Base-by-base conservation (phyloP, 2,113 vertebrate species). In the Nothocercus julius region DNA sequence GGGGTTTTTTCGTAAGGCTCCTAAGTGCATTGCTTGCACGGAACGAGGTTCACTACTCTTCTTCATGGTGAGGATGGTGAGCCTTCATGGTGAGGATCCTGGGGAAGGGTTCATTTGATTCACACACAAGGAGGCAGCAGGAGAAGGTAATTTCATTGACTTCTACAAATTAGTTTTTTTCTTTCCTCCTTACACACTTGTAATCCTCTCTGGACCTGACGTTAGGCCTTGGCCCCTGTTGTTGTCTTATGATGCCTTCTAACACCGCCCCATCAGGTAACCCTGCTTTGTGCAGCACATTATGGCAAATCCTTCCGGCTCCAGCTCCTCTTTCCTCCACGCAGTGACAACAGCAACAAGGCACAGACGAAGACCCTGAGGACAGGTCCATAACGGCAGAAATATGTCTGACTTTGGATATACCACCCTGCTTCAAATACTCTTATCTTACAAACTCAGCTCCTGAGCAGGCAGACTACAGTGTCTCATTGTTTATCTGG, bases 291-390 rank as follows among this genome's bases (percentile, higher is more conserved):
- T 51, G 22, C 45, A 13, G 44, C 22, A 30, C 2, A 2, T 24
- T 51, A 42, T 27, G 47, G 22, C 30, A 67, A 58, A 67, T 40
- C 70, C 64, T 44, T 27, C 12, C 8, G 25, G 11, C 19, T n/a
- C 18, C 20, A 47, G 56, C 49, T 2, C 6, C 42, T 79, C 77
- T 54, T 24, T 34, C 24, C 1, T 0, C 17, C 22, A 17, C 0
- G 0, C 14, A 32, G 44, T 0, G 34, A 40, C 40, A 30, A 45
- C 0, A 1, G n/a, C 62, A 54, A 11, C 8, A 22, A 22, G 0
- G 5, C 28, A 12, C 21, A 9, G 30, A 53, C 2, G 4, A 1
- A 1, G 21, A n/a, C n/a, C 32, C 0, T 0, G n/a, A 53, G 8
- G 19, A 21, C 11, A 0, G 0, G 45, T 66, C n/a, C 36, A 17